These are phyloP conservation scores for Ptychadena robeensis DNA, from an alignment of 2,797 vertebrate genomes.

Conservation along the genomic window DNA sequence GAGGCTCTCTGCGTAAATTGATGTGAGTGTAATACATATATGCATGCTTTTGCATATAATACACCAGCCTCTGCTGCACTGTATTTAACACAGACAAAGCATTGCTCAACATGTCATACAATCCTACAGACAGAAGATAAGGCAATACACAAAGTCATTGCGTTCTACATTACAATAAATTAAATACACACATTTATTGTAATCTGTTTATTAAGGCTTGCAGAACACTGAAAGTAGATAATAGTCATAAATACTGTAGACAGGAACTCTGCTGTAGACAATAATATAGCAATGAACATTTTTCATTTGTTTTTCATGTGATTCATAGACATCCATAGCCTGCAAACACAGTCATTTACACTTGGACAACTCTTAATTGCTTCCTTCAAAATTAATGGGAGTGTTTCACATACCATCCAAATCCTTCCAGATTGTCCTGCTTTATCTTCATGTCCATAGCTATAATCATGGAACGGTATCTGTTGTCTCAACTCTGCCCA, in stretches of 20 bases:
- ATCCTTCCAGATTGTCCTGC: too few relatives aligned
- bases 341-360: too few relatives aligned
- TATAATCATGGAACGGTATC: too few relatives aligned
- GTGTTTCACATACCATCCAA: too few relatives aligned
- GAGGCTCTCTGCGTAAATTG: slow-evolving; percentile 32
- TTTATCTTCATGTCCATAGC: too few relatives aligned
- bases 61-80: background rate
- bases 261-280: too few relatives aligned
- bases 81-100: slow-evolving; percentile 1
- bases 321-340: too few relatives aligned
- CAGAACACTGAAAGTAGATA: background rate
- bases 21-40: slow-evolving; percentile 28
- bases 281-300: too few relatives aligned
- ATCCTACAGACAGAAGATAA: background rate
- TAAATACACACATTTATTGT: background rate
- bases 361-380: too few relatives aligned
- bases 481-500: too few relatives aligned
- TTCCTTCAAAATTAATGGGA: too few relatives aligned
- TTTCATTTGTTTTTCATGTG: too few relatives aligned
- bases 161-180: background rate
- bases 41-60: slow-evolving; percentile 25
- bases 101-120: background rate
- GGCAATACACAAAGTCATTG: background rate
- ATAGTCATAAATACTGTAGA: background rate
- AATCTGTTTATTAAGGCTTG: background rate